A percentile compares a stretch with the other conserved stretches of the same genome.
These are phyloP conservation scores for Theretra japonica DNA, from an alignment of 2,888 invertebrate species.

Conservation along the genomic window DNA sequence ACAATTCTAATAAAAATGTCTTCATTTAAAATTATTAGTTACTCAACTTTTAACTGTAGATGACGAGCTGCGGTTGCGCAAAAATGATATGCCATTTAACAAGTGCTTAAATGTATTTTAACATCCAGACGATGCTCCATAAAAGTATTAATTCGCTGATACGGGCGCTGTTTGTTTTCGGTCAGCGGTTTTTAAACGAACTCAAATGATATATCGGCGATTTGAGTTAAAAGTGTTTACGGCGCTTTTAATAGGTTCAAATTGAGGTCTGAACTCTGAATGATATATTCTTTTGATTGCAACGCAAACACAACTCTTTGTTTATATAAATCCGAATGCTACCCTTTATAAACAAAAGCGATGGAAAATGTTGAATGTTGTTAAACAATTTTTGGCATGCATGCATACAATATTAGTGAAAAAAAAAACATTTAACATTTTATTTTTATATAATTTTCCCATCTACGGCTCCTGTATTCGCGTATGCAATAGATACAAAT, in stretches of 20 bases:
- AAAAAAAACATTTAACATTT: too few species aligned
- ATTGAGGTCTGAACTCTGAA: constrained; percentile 20
- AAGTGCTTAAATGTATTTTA: neutral
- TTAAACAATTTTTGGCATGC: neutral
- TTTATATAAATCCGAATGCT: neutral
- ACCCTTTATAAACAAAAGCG: too few species aligned
- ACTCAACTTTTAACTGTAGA: neutral
- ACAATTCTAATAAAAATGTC: too few species aligned
- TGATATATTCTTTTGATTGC: constrained; percentile 16
- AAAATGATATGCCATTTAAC: neutral
- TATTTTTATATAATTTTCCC: too few species aligned
- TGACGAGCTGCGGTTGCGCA: neutral
- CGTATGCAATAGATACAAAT: too few species aligned
- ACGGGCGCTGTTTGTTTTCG: constrained; percentile 17
- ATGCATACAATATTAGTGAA: neutral
- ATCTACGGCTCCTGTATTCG: too few species aligned
- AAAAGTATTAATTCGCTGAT: constrained; percentile 14
- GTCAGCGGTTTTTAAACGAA: constrained; percentile 15
- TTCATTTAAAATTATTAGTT: too few species aligned
- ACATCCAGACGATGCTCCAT: neutral
- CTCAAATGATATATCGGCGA: constrained; percentile 10
- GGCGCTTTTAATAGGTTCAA: constrained; percentile 1
- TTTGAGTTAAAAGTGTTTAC: constrained; percentile 30
- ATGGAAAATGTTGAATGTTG: neutral
- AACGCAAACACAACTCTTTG: neutral